phyloP scores from a whole-genome alignment of 2,113 vertebrate species.

The Cyanoramphus novaezelandiae region DNA sequence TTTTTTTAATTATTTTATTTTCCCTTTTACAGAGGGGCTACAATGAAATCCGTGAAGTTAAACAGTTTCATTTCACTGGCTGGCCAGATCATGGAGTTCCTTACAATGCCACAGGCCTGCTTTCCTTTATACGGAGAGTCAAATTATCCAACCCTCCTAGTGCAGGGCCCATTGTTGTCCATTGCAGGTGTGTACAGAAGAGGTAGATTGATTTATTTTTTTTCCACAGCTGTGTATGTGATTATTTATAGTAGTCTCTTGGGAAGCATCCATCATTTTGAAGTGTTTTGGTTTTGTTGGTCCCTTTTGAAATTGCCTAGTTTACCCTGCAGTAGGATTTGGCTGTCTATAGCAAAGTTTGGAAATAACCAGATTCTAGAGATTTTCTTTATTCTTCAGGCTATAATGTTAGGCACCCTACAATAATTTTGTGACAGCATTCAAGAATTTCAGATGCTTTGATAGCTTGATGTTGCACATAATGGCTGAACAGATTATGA shows the following conservation, averaged over 20 bases:
- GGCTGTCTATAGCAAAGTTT: neutral
- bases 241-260: neutral
- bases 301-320: neutral
- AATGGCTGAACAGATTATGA: neutral
- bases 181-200: conserved; percentile 89
- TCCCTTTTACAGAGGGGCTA: conserved; percentile 85
- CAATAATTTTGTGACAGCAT: neutral
- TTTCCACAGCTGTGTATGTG: neutral
- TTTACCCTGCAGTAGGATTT: neutral
- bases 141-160: conserved; percentile 97
- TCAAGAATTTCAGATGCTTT: neutral
- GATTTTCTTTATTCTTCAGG: neutral
- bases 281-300: neutral
- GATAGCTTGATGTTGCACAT: neutral
- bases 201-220: neutral
- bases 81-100: conserved; percentile 99
- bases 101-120: conserved; percentile 94
- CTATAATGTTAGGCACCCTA: neutral
- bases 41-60: conserved; percentile 96
- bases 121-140: conserved; percentile 95
- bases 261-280: neutral
- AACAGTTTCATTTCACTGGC: conserved; percentile 98
- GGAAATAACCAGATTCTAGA: neutral
- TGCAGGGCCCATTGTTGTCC: conserved; percentile 95
- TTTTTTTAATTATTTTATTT: neutral